Conservation (phyloP, 2,113 vertebrate genomes). For the Synchiropus splendidus region DNA sequence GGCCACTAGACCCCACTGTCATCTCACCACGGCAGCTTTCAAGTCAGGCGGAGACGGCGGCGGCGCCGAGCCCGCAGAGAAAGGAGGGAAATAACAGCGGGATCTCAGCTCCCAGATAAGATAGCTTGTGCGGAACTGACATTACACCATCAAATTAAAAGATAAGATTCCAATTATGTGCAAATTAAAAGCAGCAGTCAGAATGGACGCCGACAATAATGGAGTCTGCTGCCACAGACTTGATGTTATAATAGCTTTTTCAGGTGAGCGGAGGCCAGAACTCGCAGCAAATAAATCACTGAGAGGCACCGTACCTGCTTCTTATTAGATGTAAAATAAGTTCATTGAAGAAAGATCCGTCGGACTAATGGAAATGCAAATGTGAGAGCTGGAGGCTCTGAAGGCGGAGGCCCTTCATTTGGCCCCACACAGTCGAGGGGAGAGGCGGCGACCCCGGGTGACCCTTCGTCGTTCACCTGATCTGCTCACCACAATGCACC, state of each 20-base stretch:
- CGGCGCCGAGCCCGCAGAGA: constrained; percentile 10
- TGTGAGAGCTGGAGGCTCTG: too few species aligned
- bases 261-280: constrained; percentile 26
- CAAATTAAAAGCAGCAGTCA: constrained; percentile 34
- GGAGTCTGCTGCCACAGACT: constrained; percentile 10
- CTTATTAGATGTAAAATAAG: constrained; percentile 1
- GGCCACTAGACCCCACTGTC: constrained; percentile 12
- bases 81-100: constrained; percentile 17
- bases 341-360: too few species aligned
- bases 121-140: constrained; percentile 18
- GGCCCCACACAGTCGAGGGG: too few species aligned
- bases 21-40: constrained; percentile 22
- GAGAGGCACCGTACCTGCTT: constrained; percentile 23
- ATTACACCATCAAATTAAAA: constrained; percentile 49
- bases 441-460: too few species aligned
- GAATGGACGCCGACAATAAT: constrained; percentile 25
- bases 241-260: constrained; percentile 30
- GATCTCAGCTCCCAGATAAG: constrained; percentile 27
- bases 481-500: too few species aligned
- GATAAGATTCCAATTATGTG: constrained; percentile 57
- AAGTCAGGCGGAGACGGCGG: too few species aligned
- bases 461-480: too few species aligned
- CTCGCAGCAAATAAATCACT: constrained; percentile 19
- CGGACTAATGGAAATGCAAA: too few species aligned
- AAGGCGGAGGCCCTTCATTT: too few species aligned